Conservation (phyloP, 2,113 vertebrate genomes). For the Oncorhynchus keta region DNA sequence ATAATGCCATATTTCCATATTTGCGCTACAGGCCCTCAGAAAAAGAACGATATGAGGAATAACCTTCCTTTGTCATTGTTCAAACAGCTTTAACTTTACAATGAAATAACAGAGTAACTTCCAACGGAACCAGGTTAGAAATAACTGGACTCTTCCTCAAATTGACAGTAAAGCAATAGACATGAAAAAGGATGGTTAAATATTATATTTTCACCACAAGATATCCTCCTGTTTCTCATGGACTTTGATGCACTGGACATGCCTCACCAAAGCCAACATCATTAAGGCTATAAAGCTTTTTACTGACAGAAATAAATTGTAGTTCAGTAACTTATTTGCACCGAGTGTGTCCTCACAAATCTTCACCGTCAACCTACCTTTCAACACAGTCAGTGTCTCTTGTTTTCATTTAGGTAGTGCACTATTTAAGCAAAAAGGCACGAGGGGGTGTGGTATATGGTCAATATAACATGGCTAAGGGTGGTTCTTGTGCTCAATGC, state of each 20-base stretch:
- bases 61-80: background rate
- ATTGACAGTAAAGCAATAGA: background rate
- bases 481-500: too few relatives aligned
- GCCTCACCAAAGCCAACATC: background rate
- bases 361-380: background rate
- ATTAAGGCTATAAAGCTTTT: constrained; percentile 7
- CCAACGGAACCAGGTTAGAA: too few relatives aligned
- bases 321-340: background rate
- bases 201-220: constrained; percentile 25
- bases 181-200: constrained; percentile 40
- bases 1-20: background rate
- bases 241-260: constrained; percentile 45
- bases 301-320: constrained; percentile 26
- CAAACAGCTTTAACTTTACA: background rate
- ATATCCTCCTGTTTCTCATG: constrained; percentile 14
- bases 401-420: background rate
- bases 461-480: too few relatives aligned
- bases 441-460: too few relatives aligned
- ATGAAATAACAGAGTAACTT: too few relatives aligned
- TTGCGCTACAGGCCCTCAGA: background rate
- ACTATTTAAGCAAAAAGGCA: too few relatives aligned
- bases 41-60: background rate
- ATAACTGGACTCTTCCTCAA: background rate
- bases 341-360: background rate
- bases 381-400: background rate